phyloP scores from a whole-genome alignment of 1,140 invertebrate species.

The Orchestia grillus region DNA sequence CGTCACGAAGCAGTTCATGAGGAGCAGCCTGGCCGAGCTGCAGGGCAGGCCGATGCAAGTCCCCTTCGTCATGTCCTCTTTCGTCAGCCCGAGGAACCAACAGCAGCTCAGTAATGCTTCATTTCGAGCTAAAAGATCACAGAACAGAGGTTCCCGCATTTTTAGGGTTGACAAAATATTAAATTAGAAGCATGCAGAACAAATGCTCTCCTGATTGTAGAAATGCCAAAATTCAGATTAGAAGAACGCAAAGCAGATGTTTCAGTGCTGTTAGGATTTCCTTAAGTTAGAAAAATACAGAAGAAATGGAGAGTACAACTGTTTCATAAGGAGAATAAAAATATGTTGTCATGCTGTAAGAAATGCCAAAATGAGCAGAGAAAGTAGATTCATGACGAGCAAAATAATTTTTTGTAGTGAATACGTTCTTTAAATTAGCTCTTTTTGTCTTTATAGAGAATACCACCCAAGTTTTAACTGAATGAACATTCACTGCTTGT shows the following conservation, averaged over 20 bases:
- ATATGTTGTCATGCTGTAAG: no score
- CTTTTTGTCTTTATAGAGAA: background rate
- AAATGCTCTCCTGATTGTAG: no score
- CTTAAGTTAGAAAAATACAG: no score
- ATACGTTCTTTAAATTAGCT: no score
- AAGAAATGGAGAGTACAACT: no score
- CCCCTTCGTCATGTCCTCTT: background rate
- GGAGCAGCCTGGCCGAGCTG: slow-evolving; percentile 39
- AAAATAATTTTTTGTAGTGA: background rate
- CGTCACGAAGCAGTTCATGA: background rate
- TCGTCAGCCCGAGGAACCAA: slow-evolving; percentile 2
- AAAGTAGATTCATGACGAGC: background rate
- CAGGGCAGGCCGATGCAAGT: background rate
- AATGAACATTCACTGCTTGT: background rate
- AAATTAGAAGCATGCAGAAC: background rate
- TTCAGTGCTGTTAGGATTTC: no score
- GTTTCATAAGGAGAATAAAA: no score
- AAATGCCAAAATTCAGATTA: background rate
- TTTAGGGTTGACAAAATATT: no score
- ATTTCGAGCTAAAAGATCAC: no score
- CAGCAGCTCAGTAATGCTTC: slow-evolving; percentile 31
- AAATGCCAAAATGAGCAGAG: background rate
- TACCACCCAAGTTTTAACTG: background rate
- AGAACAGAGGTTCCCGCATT: no score
- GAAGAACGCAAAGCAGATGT: no score